A percentile compares a stretch with the other conserved stretches of the same genome.
phyloP scores from a whole-genome alignment of 2,113 vertebrate genomes.

The Rhabdomys dilectus region DNA sequence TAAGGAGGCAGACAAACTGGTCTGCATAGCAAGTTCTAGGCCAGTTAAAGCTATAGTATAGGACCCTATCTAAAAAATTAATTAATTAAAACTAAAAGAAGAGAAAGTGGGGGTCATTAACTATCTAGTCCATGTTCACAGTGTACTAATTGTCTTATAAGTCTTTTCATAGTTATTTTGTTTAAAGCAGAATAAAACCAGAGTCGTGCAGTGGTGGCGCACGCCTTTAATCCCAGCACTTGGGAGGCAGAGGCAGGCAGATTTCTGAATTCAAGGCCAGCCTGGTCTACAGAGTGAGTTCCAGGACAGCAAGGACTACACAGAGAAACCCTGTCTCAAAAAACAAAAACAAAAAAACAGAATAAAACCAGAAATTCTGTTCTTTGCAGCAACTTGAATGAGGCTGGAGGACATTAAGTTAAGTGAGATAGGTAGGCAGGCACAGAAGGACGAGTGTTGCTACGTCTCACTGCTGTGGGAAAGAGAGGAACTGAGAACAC shows the following conservation, averaged over 20 bases:
- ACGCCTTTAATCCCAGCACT: too few species aligned
- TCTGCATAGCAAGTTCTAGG: not conserved
- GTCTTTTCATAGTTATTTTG: constrained; percentile 1
- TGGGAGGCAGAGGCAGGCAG: too few species aligned
- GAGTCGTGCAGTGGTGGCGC: not conserved
- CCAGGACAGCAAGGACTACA: too few species aligned
- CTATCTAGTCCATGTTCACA: not conserved
- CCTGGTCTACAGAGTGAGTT: too few species aligned
- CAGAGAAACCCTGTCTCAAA: too few species aligned
- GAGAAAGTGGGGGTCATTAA: not conserved
- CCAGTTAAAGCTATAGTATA: not conserved
- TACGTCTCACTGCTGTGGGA: not conserved
- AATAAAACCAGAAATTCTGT: not conserved
- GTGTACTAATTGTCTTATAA: not conserved
- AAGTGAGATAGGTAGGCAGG: not conserved
- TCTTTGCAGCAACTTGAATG: not conserved
- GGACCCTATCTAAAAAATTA: not conserved
- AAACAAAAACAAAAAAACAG: not conserved
- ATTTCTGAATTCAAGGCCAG: too few species aligned
- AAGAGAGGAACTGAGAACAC: not conserved
- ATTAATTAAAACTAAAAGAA: not conserved
- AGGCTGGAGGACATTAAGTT: not conserved
- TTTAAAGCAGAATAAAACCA: not conserved
- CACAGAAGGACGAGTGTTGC: not conserved
- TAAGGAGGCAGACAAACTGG: not conserved